Base-by-base conservation (phyloP, 2,113 vertebrate genomes). In the Muntiacus reevesi region DNA sequence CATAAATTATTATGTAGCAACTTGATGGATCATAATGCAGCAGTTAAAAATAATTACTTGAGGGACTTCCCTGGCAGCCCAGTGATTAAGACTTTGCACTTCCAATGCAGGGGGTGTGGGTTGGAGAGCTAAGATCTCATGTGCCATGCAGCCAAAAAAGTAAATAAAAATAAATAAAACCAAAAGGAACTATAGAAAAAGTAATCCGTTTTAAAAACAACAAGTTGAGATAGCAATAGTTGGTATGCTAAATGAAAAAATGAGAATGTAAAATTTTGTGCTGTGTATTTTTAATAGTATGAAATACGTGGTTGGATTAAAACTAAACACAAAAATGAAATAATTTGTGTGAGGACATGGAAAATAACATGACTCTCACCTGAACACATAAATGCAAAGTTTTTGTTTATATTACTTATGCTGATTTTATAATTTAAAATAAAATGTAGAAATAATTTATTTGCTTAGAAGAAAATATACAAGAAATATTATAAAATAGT, bases 321-420 rank as follows among this genome's bases (percentile, higher is more conserved):
- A 96, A 95, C 71, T 91, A 96, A 92, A 94, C 28, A 91, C 1
- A 93, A 87, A 96, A 88, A 33, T 95, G 40, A 95, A 86, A 92
- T 92, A 86, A 86, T 57, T 87, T 85, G 33, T 81, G 16, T 94
- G n/a, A 96, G 17, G 6, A 89, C 86, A 36, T 91, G 89, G 52
- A 55, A 59, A 89, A n/a, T 94, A 81, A 88, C 25, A 54, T 45
- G 25, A 52, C 52, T 76, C 67, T 5, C 3, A 36, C 15, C 10
- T 15, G 3, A 15, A 12, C 43, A 43, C 10, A 33, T 47, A 43
- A 10, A 11, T 64, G 52, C 27, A 59, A 59, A 1, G 28, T 50
- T 91, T 97, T 84, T 71, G 25, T 91, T 76, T 57, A 50, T 82
- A 43, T 81, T n/a, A 64, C 67, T 93, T 95, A 71, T 62, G 43